Evolutionary conservation across 2,797 vertebrate species (phyloP), one percentile per base, ranked within the genome.

Genomic region (Manis pentadactyla): DNA sequence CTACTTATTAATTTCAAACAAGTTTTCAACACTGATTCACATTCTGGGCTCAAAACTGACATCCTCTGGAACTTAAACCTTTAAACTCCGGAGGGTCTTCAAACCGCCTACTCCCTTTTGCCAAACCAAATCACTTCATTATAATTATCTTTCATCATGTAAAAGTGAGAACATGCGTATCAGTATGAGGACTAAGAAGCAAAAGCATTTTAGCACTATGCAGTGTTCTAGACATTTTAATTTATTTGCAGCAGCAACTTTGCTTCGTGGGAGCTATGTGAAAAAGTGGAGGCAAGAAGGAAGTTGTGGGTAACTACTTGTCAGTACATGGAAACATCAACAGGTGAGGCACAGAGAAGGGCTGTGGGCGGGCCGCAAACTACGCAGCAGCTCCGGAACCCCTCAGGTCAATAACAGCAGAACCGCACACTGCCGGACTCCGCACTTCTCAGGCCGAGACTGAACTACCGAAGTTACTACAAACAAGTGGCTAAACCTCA

Each of bases 251-350:
- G 78, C 78, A 82, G 51, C 85, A 90, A 92, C 10, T 68, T 27
- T 91, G 89, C 87, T 75, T 95, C 94, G 18, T 61, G 88, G 66
- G 88, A 96, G 83, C 66, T 71, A 68, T 39, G 93, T 71, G 82
- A 94, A 97, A 78, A 46, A 63, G 66, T 46, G 63, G 17, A 23
- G 86, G 42, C 82, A 64, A 59, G 51, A 17, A 71, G 84, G 74
- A 90, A 89, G 71, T 13, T 83, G 53, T 2, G 1, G 53, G 69
- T 34, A 90, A 78, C 77, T 90, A 87, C 77, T 49, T 15, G 82
- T 83, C 82, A 61, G 39, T 25, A 14, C 39, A 37, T 77, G 63
- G 84, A 46, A 83, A 82, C 23, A 25, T 39, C 84, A 69, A 63
- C 57, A 79, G 88, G 68, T 69, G 90, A 66, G 81, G 29, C 1